Conservation (phyloP, 2,113 vertebrate species). For the Platichthys stellatus region DNA sequence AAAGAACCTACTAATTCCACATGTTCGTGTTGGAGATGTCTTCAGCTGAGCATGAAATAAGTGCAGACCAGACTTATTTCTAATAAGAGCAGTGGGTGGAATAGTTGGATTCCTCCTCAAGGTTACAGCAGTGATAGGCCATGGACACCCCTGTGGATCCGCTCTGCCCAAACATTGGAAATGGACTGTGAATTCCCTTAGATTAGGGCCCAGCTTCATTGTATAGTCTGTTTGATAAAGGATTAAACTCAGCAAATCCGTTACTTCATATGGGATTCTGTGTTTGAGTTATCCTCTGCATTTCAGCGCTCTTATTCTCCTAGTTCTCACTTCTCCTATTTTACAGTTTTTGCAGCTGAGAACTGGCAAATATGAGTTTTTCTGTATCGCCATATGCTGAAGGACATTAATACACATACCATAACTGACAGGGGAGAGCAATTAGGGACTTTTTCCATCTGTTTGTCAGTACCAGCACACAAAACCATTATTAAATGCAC, state of each 20-base stretch:
- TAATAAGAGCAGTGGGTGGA: conserved; percentile 51
- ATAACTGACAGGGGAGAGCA: conserved; percentile 6
- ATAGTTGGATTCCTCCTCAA: conserved; percentile 62
- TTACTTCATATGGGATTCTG: conserved; percentile 71
- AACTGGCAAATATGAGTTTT: conserved; percentile 13
- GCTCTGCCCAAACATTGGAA: conserved; percentile 71
- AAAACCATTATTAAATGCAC: conserved; percentile 11
- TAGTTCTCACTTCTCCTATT: conserved; percentile 16
- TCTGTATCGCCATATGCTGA: conserved; percentile 8
- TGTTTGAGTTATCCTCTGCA: conserved; percentile 70
- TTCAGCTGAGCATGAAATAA: conserved; percentile 63
- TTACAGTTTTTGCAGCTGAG: conserved; percentile 26
- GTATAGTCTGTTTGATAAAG: conserved; percentile 76
- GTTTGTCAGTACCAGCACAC: not conserved
- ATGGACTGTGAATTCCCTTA: conserved; percentile 71
- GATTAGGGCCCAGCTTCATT: conserved; percentile 69
- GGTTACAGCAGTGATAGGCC: conserved; percentile 67
- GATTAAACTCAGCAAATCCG: conserved; percentile 75
- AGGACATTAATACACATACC: not conserved
- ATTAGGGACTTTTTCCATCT: not conserved
- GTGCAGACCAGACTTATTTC: conserved; percentile 52
- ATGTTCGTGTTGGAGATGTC: conserved; percentile 26
- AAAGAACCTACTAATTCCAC: conserved; percentile 52
- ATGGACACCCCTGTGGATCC: conserved; percentile 67
- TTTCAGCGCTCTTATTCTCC: conserved; percentile 55